Evolutionary conservation across 1,140 invertebrate genomes (phyloP).

Genomic region (Aphaenogaster rudis): DNA sequence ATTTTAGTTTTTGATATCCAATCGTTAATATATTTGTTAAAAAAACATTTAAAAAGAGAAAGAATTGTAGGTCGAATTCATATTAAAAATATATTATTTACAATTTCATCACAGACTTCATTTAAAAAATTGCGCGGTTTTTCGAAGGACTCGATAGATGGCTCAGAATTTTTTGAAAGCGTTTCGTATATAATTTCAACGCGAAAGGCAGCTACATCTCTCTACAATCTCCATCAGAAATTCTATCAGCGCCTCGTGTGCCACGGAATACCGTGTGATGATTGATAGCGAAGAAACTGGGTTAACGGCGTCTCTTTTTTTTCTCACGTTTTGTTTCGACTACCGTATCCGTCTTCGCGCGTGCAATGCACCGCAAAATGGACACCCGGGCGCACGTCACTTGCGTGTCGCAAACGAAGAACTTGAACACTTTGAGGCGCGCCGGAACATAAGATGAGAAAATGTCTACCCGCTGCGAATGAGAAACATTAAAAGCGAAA

Average conservation of each 20-base stretch:
- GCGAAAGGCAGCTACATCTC: constrained; percentile 17
- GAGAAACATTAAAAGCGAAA: constrained; percentile 40
- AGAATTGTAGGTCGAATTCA: not conserved
- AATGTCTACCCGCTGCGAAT: constrained; percentile 1
- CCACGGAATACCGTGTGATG: constrained; percentile 53
- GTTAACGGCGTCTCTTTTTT: constrained; percentile 63
- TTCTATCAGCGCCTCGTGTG: constrained; percentile 60
- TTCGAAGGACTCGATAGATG: not conserved
- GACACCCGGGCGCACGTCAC: constrained; percentile 19
- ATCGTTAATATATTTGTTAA: not conserved
- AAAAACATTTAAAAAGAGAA: not conserved
- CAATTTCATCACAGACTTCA: not conserved
- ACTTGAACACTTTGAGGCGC: constrained; percentile 34
- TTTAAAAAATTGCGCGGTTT: not conserved
- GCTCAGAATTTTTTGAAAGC: not conserved
- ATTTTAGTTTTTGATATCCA: not conserved
- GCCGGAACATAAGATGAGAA: constrained; percentile 15
- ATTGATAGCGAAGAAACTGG: constrained; percentile 70
- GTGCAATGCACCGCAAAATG: constrained; percentile 14
- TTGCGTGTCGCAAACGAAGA: constrained; percentile 22
- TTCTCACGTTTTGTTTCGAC: constrained; percentile 53
- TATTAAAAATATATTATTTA: not conserved
- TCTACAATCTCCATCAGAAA: constrained; percentile 65
- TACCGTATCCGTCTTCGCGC: constrained; percentile 24
- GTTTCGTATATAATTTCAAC: constrained; percentile 22